A percentile compares a stretch with the other conserved stretches of the same genome.
phyloP scores from a whole-genome alignment of 2,888 invertebrate genomes.

The Nasonovia ribisnigri region DNA sequence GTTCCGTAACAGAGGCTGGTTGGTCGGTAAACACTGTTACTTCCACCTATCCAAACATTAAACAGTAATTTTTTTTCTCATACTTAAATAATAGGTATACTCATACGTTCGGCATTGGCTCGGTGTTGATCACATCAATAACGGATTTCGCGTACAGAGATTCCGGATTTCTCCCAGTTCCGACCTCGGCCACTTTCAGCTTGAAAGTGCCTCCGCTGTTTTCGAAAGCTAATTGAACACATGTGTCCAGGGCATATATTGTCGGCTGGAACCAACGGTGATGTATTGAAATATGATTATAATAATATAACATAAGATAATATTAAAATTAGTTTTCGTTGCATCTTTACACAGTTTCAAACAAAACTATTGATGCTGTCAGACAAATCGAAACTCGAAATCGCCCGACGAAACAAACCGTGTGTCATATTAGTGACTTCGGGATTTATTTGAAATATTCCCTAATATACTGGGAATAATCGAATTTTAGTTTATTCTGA shows the following conservation, averaged over 20 bases:
- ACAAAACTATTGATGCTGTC: too few relatives aligned
- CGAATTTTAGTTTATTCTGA: too few relatives aligned
- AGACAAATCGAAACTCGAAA: too few relatives aligned
- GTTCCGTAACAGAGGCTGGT: slow-evolving; percentile 23
- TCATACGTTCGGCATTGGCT: slow-evolving; percentile 45
- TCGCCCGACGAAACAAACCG: too few relatives aligned
- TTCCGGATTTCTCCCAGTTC: slow-evolving; percentile 59
- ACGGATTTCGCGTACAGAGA: slow-evolving; percentile 60
- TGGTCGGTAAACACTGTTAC: slow-evolving; percentile 61
- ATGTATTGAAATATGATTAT: neutral
- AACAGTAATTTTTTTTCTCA: neutral
- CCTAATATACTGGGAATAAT: too few relatives aligned
- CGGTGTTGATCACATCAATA: slow-evolving; percentile 52
- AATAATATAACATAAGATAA: neutral
- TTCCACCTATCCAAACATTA: slow-evolving; percentile 45
- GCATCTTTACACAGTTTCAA: too few relatives aligned
- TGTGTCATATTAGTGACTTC: too few relatives aligned
- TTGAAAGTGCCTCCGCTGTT: slow-evolving; percentile 64
- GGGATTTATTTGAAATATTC: too few relatives aligned
- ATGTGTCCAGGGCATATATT: slow-evolving; percentile 56
- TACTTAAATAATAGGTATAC: neutral
- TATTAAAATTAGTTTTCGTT: neutral
- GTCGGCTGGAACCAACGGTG: slow-evolving; percentile 26
- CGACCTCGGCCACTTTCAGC: slow-evolving; percentile 64
- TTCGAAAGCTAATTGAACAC: slow-evolving; percentile 66